phyloP scores from a whole-genome alignment of 1,140 invertebrate genomes.

The Drosophila sulfurigaster region DNA sequence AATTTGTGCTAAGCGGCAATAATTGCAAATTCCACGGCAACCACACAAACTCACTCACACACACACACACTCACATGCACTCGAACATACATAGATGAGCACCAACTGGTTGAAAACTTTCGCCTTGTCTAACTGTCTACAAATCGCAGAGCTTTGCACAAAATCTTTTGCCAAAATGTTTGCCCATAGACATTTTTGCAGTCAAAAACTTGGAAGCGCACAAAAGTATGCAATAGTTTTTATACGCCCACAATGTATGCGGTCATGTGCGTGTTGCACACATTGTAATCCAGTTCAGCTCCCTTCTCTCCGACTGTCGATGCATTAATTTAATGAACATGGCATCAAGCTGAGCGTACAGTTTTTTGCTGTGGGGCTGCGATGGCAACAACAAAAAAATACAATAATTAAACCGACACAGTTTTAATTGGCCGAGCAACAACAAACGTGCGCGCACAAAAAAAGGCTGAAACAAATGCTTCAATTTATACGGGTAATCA shows the following conservation, averaged over 20 bases:
- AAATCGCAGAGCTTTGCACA: conserved; percentile 77
- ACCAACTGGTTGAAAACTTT: conserved; percentile 56
- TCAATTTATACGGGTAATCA: conserved; percentile 44
- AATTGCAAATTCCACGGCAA: conserved; percentile 80
- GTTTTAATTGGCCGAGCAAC: conserved; percentile 39
- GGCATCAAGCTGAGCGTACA: conserved; percentile 48
- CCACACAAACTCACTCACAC: conserved; percentile 43
- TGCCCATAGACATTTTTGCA: conserved; percentile 74
- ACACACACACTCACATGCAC: conserved; percentile 16
- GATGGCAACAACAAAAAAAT: conserved; percentile 2
- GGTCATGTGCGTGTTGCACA: conserved; percentile 46
- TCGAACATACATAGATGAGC: conserved; percentile 13
- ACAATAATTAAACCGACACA: conserved; percentile 24
- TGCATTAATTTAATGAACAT: conserved; percentile 61
- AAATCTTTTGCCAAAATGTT: conserved; percentile 81
- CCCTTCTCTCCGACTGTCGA: conserved; percentile 28
- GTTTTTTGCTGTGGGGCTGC: conserved; percentile 7
- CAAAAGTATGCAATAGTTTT: conserved; percentile 71
- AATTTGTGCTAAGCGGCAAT: conserved; percentile 81
- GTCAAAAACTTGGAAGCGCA: conserved; percentile 60
- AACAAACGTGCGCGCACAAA: not conserved
- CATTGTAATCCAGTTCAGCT: conserved; percentile 54
- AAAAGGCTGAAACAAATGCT: conserved; percentile 32
- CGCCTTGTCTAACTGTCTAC: conserved; percentile 76
- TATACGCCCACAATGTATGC: conserved; percentile 64